These are phyloP conservation scores for Capitella teleta DNA, from an alignment of 1,140 invertebrate species.

Conservation along the genomic window DNA sequence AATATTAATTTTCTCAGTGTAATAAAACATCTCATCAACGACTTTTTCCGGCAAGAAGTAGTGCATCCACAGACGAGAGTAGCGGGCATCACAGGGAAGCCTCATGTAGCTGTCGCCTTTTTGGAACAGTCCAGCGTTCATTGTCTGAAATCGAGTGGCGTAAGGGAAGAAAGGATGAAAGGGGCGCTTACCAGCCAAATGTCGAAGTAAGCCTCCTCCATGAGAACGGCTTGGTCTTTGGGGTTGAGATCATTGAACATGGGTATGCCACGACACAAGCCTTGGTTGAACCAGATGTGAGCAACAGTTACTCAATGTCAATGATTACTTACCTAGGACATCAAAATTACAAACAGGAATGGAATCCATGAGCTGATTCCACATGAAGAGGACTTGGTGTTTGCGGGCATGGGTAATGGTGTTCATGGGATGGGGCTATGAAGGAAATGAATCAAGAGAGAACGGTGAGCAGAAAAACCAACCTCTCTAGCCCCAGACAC, in stretches of 20 bases:
- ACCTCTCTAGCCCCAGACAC: no score
- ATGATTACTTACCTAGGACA: no score
- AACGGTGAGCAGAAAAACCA: no score
- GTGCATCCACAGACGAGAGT: slow-evolving; percentile 14
- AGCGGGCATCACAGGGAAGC: slow-evolving; percentile 7
- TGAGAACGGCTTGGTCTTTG: neutral
- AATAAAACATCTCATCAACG: slow-evolving; percentile 11
- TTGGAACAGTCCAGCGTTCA: neutral
- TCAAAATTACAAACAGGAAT: no score
- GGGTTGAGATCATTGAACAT: neutral
- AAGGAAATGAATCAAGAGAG: no score
- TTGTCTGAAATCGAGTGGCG: neutral
- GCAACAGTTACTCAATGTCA: no score
- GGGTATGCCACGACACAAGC: neutral
- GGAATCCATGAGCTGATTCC: neutral
- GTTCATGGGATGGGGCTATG: neutral
- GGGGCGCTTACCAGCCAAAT: slow-evolving; percentile 3
- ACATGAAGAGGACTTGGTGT: neutral
- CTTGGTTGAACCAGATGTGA: neutral
- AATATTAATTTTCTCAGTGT: slow-evolving; percentile 11
- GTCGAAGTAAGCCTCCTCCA: slow-evolving; percentile 4
- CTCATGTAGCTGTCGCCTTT: slow-evolving; percentile 11
- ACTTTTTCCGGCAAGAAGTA: slow-evolving; percentile 11
- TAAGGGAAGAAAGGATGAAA: neutral
- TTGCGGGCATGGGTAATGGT: neutral